These are phyloP conservation scores for Eilema caniola DNA, from an alignment of 2,888 invertebrate species.

Conservation along the genomic window DNA sequence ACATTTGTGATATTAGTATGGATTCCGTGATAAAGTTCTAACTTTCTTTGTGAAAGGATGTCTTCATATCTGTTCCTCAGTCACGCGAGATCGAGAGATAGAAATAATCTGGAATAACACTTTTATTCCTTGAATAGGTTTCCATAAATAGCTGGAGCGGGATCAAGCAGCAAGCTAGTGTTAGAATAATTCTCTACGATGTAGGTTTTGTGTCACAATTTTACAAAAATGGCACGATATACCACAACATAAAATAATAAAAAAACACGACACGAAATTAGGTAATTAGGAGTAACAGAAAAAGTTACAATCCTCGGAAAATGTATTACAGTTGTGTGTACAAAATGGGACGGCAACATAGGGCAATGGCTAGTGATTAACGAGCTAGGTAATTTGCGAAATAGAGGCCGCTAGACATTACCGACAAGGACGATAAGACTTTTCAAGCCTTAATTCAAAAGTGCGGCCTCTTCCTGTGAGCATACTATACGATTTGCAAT, in stretches of 20 bases:
- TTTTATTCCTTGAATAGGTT: no score
- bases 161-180: neutral
- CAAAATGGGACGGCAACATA: constrained; percentile 33
- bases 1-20: no score
- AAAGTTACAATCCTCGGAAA: constrained; percentile 28
- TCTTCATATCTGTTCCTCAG: no score
- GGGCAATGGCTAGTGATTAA: constrained; percentile 55
- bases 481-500: neutral
- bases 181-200: no score
- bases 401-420: constrained; percentile 53
- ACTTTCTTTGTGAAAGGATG: no score
- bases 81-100: no score
- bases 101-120: no score
- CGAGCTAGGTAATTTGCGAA: constrained; percentile 60
- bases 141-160: no score
- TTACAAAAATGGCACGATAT: neutral
- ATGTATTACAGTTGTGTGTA: constrained; percentile 36
- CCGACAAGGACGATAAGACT: constrained; percentile 45
- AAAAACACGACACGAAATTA: constrained; percentile 19
- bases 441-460: constrained; percentile 43
- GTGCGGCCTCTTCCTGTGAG: neutral
- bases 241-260: neutral
- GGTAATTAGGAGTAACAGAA: constrained; percentile 35
- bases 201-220: neutral
- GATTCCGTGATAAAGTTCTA: no score